phyloP scores from a whole-genome alignment of 2,797 vertebrate species.

The Spondyliosoma cantharus region DNA sequence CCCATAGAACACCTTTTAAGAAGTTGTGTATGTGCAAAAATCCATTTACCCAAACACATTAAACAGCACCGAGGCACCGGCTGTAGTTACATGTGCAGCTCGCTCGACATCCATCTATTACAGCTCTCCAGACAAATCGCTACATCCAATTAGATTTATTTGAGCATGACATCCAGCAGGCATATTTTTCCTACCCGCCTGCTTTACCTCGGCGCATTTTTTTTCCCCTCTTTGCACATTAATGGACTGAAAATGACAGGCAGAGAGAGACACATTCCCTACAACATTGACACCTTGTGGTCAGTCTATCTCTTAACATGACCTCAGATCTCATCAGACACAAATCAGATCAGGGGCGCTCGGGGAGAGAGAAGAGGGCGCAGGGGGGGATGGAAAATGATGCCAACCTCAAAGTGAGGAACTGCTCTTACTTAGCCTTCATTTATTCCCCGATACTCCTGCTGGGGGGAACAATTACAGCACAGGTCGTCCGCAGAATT shows the following conservation, averaged over 20 bases:
- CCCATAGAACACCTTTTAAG: not conserved
- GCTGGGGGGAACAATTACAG: conserved; percentile 57
- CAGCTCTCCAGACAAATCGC: conserved; percentile 58
- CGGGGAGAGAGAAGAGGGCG: not conserved
- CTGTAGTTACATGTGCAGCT: conserved; percentile 47
- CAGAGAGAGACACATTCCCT: conserved; percentile 23
- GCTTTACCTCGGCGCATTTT: conserved; percentile 33
- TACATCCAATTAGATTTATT: conserved; percentile 63
- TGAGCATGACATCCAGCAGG: conserved; percentile 62
- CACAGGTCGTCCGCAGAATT: conserved; percentile 53
- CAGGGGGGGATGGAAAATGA: conserved; percentile 28
- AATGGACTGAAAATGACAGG: conserved; percentile 48
- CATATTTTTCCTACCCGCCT: conserved; percentile 41
- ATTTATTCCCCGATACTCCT: conserved; percentile 55
- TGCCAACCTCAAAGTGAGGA: conserved; percentile 29
- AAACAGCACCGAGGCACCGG: not conserved
- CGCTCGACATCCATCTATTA: conserved; percentile 44
- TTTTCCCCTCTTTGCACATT: conserved; percentile 9
- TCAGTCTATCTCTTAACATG: conserved; percentile 48
- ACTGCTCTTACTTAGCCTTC: conserved; percentile 41
- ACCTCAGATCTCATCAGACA: conserved; percentile 50
- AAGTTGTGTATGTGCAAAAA: not conserved
- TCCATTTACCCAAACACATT: not conserved
- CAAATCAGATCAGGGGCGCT: conserved; percentile 33
- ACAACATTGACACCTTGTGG: conserved; percentile 80